These are phyloP conservation scores for Sebastes iracundus DNA, from an alignment of 2,797 vertebrate species.

Conservation along the genomic window DNA sequence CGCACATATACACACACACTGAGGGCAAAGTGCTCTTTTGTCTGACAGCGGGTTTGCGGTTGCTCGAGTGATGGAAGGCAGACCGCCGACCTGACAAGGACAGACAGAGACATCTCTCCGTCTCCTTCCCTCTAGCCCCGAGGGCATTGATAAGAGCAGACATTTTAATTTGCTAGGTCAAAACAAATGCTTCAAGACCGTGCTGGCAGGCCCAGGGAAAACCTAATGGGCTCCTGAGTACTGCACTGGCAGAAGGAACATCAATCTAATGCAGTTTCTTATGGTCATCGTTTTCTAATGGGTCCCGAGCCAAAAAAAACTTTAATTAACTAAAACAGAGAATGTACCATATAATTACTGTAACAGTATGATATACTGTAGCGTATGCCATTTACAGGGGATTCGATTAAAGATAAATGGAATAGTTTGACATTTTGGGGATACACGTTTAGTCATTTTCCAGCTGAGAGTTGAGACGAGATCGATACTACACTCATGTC, in stretches of 20 bases:
- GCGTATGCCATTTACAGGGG: not conserved
- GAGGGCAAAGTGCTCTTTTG: constrained; percentile 30
- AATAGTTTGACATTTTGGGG: not conserved
- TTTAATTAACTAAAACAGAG: constrained; percentile 55
- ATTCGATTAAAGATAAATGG: not conserved
- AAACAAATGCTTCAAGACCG: constrained; percentile 71
- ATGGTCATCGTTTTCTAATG: constrained; percentile 53
- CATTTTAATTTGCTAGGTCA: constrained; percentile 78
- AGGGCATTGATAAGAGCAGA: constrained; percentile 77
- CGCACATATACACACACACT: not conserved
- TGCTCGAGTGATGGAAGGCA: constrained; percentile 51
- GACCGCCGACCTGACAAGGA: constrained; percentile 65
- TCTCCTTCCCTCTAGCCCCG: constrained; percentile 28
- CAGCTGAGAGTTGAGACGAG: not conserved
- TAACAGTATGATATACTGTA: constrained; percentile 11
- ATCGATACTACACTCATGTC: not conserved
- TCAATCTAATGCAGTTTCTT: constrained; percentile 47
- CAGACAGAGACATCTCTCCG: constrained; percentile 59
- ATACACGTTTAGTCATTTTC: not conserved
- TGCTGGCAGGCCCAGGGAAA: constrained; percentile 51
- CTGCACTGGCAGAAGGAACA: constrained; percentile 42
- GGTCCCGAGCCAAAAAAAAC: constrained; percentile 22
- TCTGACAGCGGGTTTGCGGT: constrained; percentile 49
- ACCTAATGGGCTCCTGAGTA: constrained; percentile 65
- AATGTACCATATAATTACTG: constrained; percentile 29